Percentiles rank a stretch among this genome's conserved stretches.
These are phyloP conservation scores for Numenius arquata DNA, from an alignment of 2,113 vertebrate genomes.

Conservation along the genomic window DNA sequence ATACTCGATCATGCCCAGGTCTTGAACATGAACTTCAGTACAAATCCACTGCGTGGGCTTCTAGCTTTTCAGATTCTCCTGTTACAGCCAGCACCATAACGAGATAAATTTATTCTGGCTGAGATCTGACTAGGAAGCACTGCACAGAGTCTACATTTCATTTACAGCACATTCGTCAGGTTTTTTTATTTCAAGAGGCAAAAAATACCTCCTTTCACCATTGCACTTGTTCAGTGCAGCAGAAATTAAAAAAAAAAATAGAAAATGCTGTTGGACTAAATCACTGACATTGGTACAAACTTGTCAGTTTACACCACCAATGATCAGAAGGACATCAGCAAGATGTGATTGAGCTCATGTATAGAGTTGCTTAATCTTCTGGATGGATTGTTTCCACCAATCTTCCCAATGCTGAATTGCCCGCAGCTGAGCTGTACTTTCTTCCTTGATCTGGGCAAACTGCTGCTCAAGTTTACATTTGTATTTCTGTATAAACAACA, in stretches of 20 bases:
- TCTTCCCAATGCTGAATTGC: constrained; percentile 29
- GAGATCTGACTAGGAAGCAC: not conserved
- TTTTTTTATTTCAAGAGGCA: not conserved
- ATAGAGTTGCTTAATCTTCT: constrained; percentile 63
- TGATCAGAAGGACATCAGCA: not conserved
- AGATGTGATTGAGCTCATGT: not conserved
- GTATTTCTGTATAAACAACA: constrained; percentile 48
- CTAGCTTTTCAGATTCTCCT: not conserved
- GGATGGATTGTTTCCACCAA: constrained; percentile 57
- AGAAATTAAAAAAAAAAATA: not conserved
- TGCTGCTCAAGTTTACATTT: constrained; percentile 5
- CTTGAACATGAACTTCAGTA: not conserved
- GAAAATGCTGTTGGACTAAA: not conserved
- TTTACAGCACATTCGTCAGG: not conserved
- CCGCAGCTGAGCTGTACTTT: constrained; percentile 22
- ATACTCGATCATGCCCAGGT: not conserved
- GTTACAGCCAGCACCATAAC: not conserved
- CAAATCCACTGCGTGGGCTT: not conserved
- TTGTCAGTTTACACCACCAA: not conserved
- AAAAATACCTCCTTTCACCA: not conserved
- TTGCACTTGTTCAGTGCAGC: not conserved
- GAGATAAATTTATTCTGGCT: not conserved
- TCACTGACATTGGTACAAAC: not conserved
- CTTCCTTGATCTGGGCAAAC: constrained; percentile 27
- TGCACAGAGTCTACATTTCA: not conserved